These are phyloP conservation scores for Orientallactaga sibirica DNA, from an alignment of 2,797 vertebrate genomes.

Conservation along the genomic window DNA sequence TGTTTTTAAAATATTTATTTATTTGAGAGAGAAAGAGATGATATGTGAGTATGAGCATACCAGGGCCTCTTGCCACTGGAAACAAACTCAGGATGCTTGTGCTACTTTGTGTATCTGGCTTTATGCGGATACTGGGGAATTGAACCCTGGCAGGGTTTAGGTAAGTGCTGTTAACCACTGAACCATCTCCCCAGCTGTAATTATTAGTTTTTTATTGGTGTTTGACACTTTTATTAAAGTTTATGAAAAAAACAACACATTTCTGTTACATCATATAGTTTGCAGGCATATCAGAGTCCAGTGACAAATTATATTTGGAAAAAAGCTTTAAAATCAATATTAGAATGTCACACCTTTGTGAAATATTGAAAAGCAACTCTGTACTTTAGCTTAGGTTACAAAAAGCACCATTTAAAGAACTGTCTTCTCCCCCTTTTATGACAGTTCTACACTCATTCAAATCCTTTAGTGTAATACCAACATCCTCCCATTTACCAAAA, in stretches of 20 bases:
- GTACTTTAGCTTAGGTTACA: slow-evolving; percentile 43
- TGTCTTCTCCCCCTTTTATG: neutral
- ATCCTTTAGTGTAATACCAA: neutral
- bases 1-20: too few relatives aligned
- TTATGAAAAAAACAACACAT: slow-evolving; percentile 33
- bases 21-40: too few relatives aligned
- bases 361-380: slow-evolving; percentile 45
- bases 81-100: too few relatives aligned
- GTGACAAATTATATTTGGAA: slow-evolving; percentile 56
- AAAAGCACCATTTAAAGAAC: slow-evolving; percentile 68
- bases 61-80: too few relatives aligned
- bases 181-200: too few relatives aligned
- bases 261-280: slow-evolving; percentile 67
- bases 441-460: slow-evolving; percentile 16
- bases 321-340: slow-evolving; percentile 44
- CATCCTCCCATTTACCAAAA: slow-evolving; percentile 1
- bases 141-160: too few relatives aligned
- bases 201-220: slow-evolving; percentile 55
- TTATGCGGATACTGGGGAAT: too few relatives aligned
- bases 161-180: too few relatives aligned
- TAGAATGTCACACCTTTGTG: slow-evolving; percentile 7
- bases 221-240: slow-evolving; percentile 77
- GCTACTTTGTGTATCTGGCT: too few relatives aligned
- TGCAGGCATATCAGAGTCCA: slow-evolving; percentile 48
- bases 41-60: too few relatives aligned